Evolutionary conservation across 1,140 invertebrate species (phyloP), one percentile per base, ranked within the genome.

Genomic region (Drosophila sturtevanti): DNA sequence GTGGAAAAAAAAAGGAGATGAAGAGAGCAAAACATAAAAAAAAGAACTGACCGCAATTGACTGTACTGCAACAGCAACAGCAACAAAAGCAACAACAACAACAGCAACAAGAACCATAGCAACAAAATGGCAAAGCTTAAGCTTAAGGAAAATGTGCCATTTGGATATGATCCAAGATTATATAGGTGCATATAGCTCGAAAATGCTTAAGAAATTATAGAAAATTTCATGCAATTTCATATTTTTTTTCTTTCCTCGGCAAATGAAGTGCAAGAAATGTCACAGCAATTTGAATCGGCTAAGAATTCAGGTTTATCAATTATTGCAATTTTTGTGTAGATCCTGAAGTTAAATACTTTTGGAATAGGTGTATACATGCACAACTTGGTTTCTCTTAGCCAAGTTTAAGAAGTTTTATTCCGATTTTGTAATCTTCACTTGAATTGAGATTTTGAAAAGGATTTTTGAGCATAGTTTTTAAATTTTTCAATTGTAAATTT

Each of bases 1-100:
- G 44, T 18, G 21, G 16, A 51, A 48, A 48, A 48, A 55, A 55
- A 52, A 16, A 31, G 16, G 54, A 10, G 54, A 31, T 27, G 14
- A 31, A n/a, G n/a, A n/a, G n/a, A n/a, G n/a, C n/a, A n/a, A n/a
- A n/a, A n/a, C n/a, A n/a, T n/a, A 34, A 55, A 34, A 56, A 56
- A 56, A 21, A 48, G 16, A n/a, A 56, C 54, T 56, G 54, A 56
- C 54, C 54, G 54, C 54, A 56, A 56, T 56, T 56, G 27, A 16
- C 54, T 31, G 10, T 14, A 54, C 22, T 51, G 2, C 0, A 54
- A 27, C 24, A 27, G 9, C 12, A 54, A 9, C 4, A 34, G 9
- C 10, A 4, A 34, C 6, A n/a, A 35, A 1, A 35, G 34, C 16
- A 48, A 44, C 41, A 44, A 44, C n/a, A n/a, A n/a, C 0, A 54